Evolutionary conservation across 2,888 invertebrate species (phyloP).

Genomic region (Acholoe squamosa): DNA sequence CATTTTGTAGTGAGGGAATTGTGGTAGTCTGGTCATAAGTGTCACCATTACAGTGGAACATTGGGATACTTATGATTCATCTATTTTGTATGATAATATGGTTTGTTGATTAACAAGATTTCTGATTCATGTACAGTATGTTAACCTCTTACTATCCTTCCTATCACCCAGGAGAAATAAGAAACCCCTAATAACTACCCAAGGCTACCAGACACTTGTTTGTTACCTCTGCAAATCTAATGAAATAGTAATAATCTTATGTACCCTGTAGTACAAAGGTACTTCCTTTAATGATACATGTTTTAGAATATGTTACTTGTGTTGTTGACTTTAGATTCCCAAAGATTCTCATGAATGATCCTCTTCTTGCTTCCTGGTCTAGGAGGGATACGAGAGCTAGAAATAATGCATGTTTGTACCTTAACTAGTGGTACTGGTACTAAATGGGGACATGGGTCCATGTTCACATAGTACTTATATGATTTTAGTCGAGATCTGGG

Average conservation of each 20-base stretch:
- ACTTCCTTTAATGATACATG: neutral
- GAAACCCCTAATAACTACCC: neutral
- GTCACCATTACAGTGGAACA: no score
- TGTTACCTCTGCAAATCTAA: no score
- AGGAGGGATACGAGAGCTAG: neutral
- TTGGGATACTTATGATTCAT: neutral
- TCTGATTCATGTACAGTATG: neutral
- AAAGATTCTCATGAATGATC: neutral
- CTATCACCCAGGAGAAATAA: neutral
- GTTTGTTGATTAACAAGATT: neutral
- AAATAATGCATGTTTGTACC: neutral
- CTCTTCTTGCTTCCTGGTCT: neutral
- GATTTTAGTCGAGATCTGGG: conserved; percentile 8
- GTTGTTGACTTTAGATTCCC: neutral
- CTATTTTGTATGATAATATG: neutral
- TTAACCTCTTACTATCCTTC: neutral
- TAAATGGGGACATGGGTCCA: neutral
- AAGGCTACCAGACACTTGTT: no score
- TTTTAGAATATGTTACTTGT: neutral
- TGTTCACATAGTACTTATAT: neutral
- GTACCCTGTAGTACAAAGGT: neutral
- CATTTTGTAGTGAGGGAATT: neutral
- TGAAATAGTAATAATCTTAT: no score
- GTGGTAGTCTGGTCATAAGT: neutral
- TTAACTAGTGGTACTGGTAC: neutral